Evolutionary conservation across 2,797 vertebrate genomes (phyloP), one percentile per base, ranked within the genome.

Genomic region (Onychomys torridus): DNA sequence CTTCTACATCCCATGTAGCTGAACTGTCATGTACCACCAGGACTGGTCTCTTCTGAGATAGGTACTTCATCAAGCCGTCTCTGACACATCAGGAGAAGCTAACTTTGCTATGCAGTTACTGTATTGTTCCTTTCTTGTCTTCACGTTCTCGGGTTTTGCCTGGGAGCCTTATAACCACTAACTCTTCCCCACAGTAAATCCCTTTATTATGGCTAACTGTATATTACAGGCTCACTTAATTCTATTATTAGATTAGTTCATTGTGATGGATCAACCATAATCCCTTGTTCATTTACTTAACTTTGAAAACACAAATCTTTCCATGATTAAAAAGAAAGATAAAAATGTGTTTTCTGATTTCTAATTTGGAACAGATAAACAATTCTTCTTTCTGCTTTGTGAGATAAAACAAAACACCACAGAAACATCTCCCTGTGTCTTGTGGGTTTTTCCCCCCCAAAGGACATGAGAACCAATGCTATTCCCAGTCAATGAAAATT

Each of bases 401-500:
- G 91, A 96, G 86, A 96, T 91, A 96, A 93, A 93, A 85, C 84
- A 91, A 94, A 96, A 83, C 81, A 88, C 29, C 57, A 46, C 65
- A n/a, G 34, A 92, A 79, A 12, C 52, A 8, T 91, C 73, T 89
- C 17, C 65, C 16, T 61, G 1, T 65, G 88, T 84, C 46, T 59
- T 94, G 86, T 76, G 84, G 75, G 78, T 85, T 94, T 84, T 76
- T 92, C 55, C n/a, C n/a, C n/a, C n/a, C n/a, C 63, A 79, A 59
- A 97, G 25, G 46, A 59, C 27, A 46, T 77, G 82, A 34, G 57
- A 96, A 94, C 16, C 59, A 75, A 34, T 71, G 75, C 37, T 95
- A 49, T 79, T 90, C 29, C 49, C 83, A 86, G 57, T 94, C 92
- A 78, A 93, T 89, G 95, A 96, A 96, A 95, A 98, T 96, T 98